Evolutionary conservation across 2,888 invertebrate species (phyloP).

Genomic region (Brachylomia viminalis): DNA sequence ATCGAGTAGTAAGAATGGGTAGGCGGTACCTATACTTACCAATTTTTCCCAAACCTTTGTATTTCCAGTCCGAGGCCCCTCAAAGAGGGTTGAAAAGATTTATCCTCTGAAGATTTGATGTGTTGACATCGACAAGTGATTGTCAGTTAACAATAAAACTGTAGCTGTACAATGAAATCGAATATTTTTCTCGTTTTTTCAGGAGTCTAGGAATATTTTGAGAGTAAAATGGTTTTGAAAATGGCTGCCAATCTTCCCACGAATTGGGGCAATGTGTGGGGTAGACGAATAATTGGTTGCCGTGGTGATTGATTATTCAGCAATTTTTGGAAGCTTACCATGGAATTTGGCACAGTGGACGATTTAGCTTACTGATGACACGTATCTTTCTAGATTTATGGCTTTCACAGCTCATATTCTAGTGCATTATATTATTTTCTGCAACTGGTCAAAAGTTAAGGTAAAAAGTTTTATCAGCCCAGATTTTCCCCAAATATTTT

Average conservation of each 20-base stretch:
- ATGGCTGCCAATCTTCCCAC: not conserved
- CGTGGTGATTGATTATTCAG: constrained; percentile 18
- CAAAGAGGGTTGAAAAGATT: constrained; percentile 53
- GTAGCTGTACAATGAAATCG: constrained; percentile 23
- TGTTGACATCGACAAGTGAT: constrained; percentile 61
- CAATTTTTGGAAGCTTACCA: constrained; percentile 8
- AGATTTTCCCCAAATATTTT: too few species aligned
- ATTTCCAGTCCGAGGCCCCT: constrained; percentile 46
- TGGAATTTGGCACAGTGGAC: not conserved
- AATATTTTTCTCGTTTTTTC: constrained; percentile 22
- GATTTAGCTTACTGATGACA: constrained; percentile 16
- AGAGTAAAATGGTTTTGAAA: constrained; percentile 9
- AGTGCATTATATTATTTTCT: not conserved
- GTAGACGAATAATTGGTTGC: not conserved
- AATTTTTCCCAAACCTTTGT: constrained; percentile 54
- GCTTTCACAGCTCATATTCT: not conserved
- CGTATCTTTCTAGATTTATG: not conserved
- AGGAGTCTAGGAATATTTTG: constrained; percentile 18
- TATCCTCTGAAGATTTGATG: constrained; percentile 49
- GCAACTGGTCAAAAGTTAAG: too few species aligned
- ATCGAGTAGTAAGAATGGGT: constrained; percentile 47
- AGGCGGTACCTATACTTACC: constrained; percentile 17
- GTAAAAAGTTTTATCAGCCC: too few species aligned
- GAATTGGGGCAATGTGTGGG: constrained; percentile 6
- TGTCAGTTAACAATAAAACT: constrained; percentile 53